Evolutionary conservation across 1,140 invertebrate species (phyloP).

Genomic region (Megathymus violae): DNA sequence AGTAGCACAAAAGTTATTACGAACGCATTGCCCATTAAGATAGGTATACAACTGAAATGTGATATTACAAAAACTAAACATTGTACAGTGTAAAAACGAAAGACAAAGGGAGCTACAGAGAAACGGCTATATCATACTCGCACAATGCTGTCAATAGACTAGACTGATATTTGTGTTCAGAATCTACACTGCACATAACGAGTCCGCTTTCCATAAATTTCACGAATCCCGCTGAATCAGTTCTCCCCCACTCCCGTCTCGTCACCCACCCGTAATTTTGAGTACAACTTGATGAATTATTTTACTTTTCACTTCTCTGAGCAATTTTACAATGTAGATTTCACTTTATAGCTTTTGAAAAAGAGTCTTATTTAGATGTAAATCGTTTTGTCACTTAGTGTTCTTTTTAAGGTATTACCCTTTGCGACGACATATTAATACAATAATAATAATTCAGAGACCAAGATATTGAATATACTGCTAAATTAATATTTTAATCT

Average conservation of each 20-base stretch:
- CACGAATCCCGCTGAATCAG: constrained; percentile 54
- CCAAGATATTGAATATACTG: too few species aligned
- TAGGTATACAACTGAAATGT: too few species aligned
- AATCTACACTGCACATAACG: constrained; percentile 48
- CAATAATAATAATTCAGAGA: too few species aligned
- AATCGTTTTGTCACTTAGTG: constrained; percentile 14
- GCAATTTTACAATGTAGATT: constrained; percentile 11
- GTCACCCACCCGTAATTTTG: constrained; percentile 60
- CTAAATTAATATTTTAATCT: too few species aligned
- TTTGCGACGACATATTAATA: too few species aligned
- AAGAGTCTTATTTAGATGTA: background rate
- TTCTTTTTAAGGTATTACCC: background rate
- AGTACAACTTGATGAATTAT: constrained; percentile 65
- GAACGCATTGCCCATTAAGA: background rate
- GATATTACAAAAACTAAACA: background rate
- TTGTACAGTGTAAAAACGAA: background rate
- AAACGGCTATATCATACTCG: background rate
- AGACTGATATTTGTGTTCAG: constrained; percentile 48
- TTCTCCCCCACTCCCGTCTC: constrained; percentile 48
- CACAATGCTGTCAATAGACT: constrained; percentile 31
- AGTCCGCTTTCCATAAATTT: constrained; percentile 57
- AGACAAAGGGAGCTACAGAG: background rate
- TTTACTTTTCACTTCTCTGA: constrained; percentile 53
- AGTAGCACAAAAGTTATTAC: too few species aligned
- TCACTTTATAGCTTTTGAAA: background rate